Conservation (phyloP, 1,140 invertebrate genomes). For the Aphaenogaster rudis region DNA sequence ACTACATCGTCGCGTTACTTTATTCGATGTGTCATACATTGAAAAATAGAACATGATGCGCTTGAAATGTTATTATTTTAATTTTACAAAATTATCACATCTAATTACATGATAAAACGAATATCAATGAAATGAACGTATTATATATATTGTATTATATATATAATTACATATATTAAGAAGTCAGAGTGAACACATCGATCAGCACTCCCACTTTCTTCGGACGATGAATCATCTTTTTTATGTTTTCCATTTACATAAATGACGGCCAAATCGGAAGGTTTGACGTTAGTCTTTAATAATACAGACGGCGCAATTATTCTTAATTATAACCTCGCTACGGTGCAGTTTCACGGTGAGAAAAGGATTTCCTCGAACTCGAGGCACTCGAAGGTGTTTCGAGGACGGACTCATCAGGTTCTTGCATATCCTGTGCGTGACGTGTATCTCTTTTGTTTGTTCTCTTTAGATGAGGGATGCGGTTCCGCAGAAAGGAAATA, state of each 20-base stretch:
- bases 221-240: neutral
- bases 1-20: neutral
- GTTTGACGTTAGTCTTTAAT: slow-evolving; percentile 18
- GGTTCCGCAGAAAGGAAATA: slow-evolving; percentile 83
- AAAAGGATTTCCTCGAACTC: slow-evolving; percentile 10
- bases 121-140: neutral
- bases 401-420: neutral
- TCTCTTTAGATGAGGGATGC: slow-evolving; percentile 85
- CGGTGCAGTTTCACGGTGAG: neutral
- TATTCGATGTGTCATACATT: neutral
- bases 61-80: neutral
- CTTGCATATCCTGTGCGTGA: neutral
- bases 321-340: slow-evolving; percentile 7
- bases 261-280: slow-evolving; percentile 23
- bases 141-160: neutral
- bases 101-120: neutral
- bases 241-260: slow-evolving; percentile 24
- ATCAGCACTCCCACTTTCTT: neutral
- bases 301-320: slow-evolving; percentile 7
- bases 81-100: neutral
- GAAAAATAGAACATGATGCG: neutral
- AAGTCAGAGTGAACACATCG: neutral
- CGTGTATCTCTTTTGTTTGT: neutral
- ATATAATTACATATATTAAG: neutral
- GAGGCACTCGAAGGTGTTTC: neutral